Evolutionary conservation across 1,140 invertebrate genomes (phyloP).

Genomic region (Diploscapter pachys): DNA sequence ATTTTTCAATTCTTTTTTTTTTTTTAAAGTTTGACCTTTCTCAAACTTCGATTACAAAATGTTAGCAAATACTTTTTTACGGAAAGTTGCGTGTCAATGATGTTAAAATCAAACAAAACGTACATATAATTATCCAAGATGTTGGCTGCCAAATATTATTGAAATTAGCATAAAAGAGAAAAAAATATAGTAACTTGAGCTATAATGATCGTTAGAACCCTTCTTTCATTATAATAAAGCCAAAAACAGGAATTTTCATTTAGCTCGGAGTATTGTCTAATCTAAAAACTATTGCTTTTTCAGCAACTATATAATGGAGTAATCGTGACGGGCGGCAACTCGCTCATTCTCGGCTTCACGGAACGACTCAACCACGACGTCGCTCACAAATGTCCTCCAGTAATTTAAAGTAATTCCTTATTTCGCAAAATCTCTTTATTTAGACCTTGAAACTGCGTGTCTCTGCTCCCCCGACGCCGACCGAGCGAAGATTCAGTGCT

Average conservation of each 20-base stretch:
- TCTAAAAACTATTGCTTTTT: constrained; percentile 24
- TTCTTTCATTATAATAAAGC: too few species aligned
- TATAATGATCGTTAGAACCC: too few species aligned
- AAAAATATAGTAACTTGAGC: too few species aligned
- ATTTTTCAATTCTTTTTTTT: not conserved
- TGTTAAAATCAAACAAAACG: too few species aligned
- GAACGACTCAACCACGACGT: constrained; percentile 84
- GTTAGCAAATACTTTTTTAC: too few species aligned
- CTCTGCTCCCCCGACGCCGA: constrained; percentile 55
- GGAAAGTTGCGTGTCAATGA: too few species aligned
- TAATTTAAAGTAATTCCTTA: constrained; percentile 51
- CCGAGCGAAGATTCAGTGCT: constrained; percentile 82
- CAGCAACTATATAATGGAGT: constrained; percentile 78
- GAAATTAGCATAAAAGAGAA: too few species aligned
- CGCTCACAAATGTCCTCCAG: constrained; percentile 78
- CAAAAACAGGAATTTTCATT: too few species aligned
- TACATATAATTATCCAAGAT: too few species aligned
- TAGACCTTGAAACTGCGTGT: constrained; percentile 64
- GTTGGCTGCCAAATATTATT: too few species aligned
- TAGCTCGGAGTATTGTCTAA: too few species aligned
- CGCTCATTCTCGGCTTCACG: constrained; percentile 77
- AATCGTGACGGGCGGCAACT: constrained; percentile 83
- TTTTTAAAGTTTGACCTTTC: not conserved
- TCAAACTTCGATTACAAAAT: too few species aligned
- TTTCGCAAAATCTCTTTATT: constrained; percentile 65